Conservation (phyloP, 2,888 invertebrate species). For the Sisyra terminalis region DNA sequence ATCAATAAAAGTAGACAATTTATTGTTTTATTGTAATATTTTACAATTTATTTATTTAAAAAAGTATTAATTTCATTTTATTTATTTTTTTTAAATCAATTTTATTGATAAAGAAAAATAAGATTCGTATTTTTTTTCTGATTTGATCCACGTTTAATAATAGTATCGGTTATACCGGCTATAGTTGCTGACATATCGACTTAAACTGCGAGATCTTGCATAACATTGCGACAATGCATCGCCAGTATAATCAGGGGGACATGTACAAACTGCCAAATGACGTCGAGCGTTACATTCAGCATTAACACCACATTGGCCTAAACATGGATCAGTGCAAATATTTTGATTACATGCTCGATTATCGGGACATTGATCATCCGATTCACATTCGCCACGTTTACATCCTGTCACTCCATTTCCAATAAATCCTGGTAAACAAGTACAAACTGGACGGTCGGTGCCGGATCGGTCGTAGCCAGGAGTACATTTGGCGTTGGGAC, state of each 20-base stretch:
- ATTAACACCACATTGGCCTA: conserved; percentile 60
- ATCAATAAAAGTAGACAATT: too few relatives aligned
- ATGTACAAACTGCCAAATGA: conserved; percentile 71
- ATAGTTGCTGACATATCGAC: not conserved
- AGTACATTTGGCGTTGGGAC: conserved; percentile 57
- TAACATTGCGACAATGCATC: conserved; percentile 38
- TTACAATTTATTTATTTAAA: too few relatives aligned
- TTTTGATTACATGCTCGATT: conserved; percentile 63
- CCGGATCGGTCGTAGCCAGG: conserved; percentile 72
- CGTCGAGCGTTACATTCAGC: conserved; percentile 59
- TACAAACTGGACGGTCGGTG: conserved; percentile 71
- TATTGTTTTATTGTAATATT: too few relatives aligned
- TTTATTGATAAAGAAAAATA: too few relatives aligned
- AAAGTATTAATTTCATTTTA: too few relatives aligned
- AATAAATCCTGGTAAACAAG: conserved; percentile 59
- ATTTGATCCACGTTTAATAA: not conserved
- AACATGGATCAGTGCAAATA: conserved; percentile 49
- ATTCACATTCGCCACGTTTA: conserved; percentile 60
- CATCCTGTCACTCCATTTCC: conserved; percentile 62
- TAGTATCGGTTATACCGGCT: not conserved
- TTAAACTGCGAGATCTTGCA: conserved; percentile 2
- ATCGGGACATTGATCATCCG: conserved; percentile 59
- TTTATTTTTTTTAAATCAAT: too few relatives aligned
- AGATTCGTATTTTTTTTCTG: not conserved
- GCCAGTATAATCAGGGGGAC: conserved; percentile 47